phyloP scores from a whole-genome alignment of 2,113 vertebrate genomes.

The Ageneiosus marmoratus region DNA sequence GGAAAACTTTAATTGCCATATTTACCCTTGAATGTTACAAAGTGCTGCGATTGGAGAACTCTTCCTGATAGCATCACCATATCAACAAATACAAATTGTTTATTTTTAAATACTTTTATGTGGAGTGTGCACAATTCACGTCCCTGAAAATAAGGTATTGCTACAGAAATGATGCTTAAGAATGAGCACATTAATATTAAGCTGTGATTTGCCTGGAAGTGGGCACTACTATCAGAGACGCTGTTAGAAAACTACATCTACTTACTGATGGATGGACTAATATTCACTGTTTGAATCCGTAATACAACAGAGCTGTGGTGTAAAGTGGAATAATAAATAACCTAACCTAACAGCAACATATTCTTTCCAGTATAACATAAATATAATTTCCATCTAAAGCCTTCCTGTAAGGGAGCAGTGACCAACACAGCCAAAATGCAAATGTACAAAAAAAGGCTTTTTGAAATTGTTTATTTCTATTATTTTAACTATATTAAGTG shows the following conservation, averaged over 20 bases:
- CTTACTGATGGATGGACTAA: too few species aligned
- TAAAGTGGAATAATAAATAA: neutral
- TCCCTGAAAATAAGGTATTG: neutral
- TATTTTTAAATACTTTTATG: neutral
- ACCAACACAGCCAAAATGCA: neutral
- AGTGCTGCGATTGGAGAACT: too few species aligned
- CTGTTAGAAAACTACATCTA: neutral
- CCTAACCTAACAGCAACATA: neutral
- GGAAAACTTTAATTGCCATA: neutral
- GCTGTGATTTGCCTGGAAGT: neutral
- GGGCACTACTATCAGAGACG: neutral
- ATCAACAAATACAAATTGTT: neutral
- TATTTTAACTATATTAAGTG: neutral
- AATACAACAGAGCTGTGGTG: neutral
- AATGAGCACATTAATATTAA: neutral
- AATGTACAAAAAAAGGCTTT: neutral
- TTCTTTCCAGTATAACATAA: neutral
- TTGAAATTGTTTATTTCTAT: neutral
- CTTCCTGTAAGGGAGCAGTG: neutral
- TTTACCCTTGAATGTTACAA: neutral
- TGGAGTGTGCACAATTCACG: neutral
- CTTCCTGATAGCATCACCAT: neutral
- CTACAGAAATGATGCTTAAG: neutral
- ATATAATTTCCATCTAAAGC: neutral
- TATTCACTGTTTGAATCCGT: neutral